Conservation (phyloP, 2,888 invertebrate species). For the Apamea anceps region DNA sequence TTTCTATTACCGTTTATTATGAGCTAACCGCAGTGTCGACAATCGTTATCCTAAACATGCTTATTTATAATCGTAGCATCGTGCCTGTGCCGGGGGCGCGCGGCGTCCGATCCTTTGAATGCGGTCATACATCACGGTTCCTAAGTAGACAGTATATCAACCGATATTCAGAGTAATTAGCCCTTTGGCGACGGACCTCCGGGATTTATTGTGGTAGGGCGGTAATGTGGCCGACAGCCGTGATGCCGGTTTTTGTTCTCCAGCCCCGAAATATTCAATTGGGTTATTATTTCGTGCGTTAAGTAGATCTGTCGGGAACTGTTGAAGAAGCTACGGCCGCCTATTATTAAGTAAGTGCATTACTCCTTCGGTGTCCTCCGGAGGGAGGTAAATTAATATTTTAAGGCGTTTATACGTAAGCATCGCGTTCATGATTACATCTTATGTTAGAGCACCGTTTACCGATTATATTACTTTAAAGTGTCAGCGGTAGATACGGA, state of each 20-base stretch:
- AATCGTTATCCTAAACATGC: conserved; percentile 87
- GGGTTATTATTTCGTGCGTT: conserved; percentile 77
- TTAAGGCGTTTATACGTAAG: conserved; percentile 35
- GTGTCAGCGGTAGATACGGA: background rate
- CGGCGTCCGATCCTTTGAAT: conserved; percentile 88
- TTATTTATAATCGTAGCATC: conserved; percentile 87
- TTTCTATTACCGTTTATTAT: conserved; percentile 65
- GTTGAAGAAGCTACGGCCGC: conserved; percentile 63
- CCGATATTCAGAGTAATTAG: conserved; percentile 89
- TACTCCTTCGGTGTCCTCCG: conserved; percentile 36
- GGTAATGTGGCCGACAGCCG: conserved; percentile 89
- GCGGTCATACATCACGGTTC: conserved; percentile 87
- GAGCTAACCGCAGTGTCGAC: conserved; percentile 75
- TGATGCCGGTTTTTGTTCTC: conserved; percentile 88
- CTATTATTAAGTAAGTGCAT: conserved; percentile 64
- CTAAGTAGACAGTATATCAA: conserved; percentile 91
- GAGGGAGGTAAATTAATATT: conserved; percentile 51
- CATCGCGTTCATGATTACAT: conserved; percentile 38
- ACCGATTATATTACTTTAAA: conserved; percentile 2
- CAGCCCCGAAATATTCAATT: conserved; percentile 84
- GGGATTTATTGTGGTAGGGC: conserved; percentile 89
- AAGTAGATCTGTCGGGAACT: conserved; percentile 66
- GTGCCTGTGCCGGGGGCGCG: conserved; percentile 78
- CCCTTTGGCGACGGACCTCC: conserved; percentile 89
- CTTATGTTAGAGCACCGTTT: conserved; percentile 11